Evolutionary conservation across 1,140 invertebrate species (phyloP).

Genomic region (Aphis craccivora): DNA sequence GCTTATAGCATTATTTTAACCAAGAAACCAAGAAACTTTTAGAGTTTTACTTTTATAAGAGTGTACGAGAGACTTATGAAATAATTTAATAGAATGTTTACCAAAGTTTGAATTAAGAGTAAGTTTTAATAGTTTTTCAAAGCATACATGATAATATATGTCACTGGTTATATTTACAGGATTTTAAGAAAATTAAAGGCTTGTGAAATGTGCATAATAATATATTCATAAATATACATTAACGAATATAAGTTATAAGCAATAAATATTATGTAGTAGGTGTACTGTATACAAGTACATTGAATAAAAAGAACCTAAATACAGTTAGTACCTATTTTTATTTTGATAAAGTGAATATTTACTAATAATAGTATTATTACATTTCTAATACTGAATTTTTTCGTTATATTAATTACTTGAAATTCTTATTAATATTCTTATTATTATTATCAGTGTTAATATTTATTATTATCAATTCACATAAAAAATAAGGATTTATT

Average conservation of each 20-base stretch:
- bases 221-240: neutral
- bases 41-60: neutral
- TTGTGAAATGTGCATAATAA: neutral
- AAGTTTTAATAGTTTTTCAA: neutral
- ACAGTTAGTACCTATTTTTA: too few relatives aligned
- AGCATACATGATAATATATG: neutral
- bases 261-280: neutral
- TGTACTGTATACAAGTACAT: too few relatives aligned
- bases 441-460: too few relatives aligned
- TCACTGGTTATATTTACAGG: constrained; percentile 7
- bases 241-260: neutral
- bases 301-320: too few relatives aligned
- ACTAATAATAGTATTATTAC: too few relatives aligned
- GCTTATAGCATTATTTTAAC: neutral
- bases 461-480: too few relatives aligned
- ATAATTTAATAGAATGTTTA: neutral
- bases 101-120: neutral
- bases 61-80: neutral
- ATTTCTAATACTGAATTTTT: too few relatives aligned
- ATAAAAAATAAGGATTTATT: too few relatives aligned
- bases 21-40: neutral
- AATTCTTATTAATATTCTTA: too few relatives aligned
- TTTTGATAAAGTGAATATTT: too few relatives aligned
- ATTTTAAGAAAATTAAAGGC: neutral
- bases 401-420: too few relatives aligned